Evolutionary conservation across 2,113 vertebrate genomes (phyloP), one percentile per base, ranked within the genome.

Genomic region (Noctilio leporinus): DNA sequence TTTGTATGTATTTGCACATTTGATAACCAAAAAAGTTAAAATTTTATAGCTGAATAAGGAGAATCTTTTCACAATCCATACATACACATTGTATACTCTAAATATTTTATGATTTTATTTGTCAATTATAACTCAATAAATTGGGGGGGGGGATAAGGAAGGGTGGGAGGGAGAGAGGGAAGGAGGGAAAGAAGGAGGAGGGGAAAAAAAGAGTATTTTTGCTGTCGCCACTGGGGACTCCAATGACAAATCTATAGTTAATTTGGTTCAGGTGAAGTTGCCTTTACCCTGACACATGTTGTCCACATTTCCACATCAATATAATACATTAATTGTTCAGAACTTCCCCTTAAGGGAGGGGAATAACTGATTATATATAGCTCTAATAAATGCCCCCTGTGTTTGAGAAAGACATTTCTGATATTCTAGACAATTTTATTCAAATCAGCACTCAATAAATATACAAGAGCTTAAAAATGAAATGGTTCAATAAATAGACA

Each of bases 361-460:
- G 15, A 47, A 17, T 40, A 72, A 84, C 16, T 85, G 43, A 49
- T 22, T 77, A 35, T 9, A 81, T 77, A 35, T 9, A 81, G 33
- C 87, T 81, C 10, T 73, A 94, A 95, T 88, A 49, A 62, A 82
- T 83, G 47, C 5, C 14, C 30, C 24, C 22, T 11, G 10, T 57
- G 90, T 14, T 78, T 70, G 14, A 86, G 70, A 89, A 96, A 91
- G 64, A 38, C 16, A 53, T 67, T 84, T 90, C 35, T 28, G 91
- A 84, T 88, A 85, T 77, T 78, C 47, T 94, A 91, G n/a, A 62
- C 4, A 93, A 35, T 81, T 75, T 89, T 17, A 72, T n/a, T 93
- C 17, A 55, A 77, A 91, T 90, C 40, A 88, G 59, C 10, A 93
- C 22, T 94, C 77, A 86, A 87, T 69, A 86, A 93, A 91, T 83